Evolutionary conservation across 2,888 invertebrate genomes (phyloP).

Genomic region (Drosophila paramelanica): DNA sequence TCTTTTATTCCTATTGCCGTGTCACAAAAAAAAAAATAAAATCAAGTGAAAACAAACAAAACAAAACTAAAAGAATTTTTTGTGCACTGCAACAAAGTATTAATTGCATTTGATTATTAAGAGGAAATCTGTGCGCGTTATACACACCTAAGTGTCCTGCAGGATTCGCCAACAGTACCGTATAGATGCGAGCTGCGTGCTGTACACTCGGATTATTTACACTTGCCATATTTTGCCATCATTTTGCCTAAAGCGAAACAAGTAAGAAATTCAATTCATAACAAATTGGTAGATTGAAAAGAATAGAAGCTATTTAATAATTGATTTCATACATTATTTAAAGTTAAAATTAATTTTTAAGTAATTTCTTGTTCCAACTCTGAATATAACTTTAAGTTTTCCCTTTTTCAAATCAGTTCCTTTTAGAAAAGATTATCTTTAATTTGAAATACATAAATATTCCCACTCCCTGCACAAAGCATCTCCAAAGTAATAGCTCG

Average conservation of each 20-base stretch:
- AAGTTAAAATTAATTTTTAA: too few species aligned
- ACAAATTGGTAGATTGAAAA: too few species aligned
- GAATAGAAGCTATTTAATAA: too few species aligned
- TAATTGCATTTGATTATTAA: constrained; percentile 13
- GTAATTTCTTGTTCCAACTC: too few species aligned
- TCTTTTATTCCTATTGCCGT: constrained; percentile 41
- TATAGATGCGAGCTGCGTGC: constrained; percentile 30
- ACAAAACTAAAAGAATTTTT: constrained; percentile 20
- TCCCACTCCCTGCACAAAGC: neutral
- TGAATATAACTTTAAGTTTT: too few species aligned
- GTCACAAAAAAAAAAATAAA: constrained; percentile 25
- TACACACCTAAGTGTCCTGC: constrained; percentile 71
- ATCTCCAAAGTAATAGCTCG: constrained; percentile 50
- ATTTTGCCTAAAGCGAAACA: constrained; percentile 37
- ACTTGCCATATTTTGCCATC: constrained; percentile 48
- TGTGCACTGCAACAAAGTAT: constrained; percentile 16
- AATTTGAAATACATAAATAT: constrained; percentile 5
- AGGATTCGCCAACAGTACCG: constrained; percentile 46
- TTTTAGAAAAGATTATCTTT: neutral
- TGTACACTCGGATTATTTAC: constrained; percentile 55
- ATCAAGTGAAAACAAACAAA: constrained; percentile 1
- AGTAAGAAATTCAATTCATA: constrained; percentile 46
- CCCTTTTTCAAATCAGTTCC: neutral
- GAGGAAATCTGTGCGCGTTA: constrained; percentile 57
- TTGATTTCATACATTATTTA: too few species aligned